A percentile compares a stretch with the other conserved stretches of the same genome.
Conservation (phyloP, 2,888 invertebrate species). For the Agapetus fuscipes region DNA sequence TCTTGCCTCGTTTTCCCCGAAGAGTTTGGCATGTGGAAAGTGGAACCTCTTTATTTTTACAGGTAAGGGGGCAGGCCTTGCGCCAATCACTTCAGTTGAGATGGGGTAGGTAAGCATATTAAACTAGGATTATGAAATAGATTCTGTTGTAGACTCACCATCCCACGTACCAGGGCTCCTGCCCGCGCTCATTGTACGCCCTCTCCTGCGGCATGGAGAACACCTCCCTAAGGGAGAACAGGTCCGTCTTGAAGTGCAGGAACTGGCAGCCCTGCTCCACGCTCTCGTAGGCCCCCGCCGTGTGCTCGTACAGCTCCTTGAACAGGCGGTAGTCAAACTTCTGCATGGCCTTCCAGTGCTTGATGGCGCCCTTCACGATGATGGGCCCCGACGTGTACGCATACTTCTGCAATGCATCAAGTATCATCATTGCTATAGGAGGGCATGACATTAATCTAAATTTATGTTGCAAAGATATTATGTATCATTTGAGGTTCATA, state of each 20-base stretch:
- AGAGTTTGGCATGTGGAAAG: too few relatives aligned
- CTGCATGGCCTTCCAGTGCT: slow-evolving; percentile 66
- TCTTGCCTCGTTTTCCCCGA: too few relatives aligned
- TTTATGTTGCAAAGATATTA: too few relatives aligned
- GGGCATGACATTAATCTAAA: too few relatives aligned
- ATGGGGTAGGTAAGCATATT: too few relatives aligned
- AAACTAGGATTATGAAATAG: too few relatives aligned
- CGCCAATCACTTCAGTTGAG: too few relatives aligned
- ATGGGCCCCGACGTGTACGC: slow-evolving; percentile 75
- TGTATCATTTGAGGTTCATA: too few relatives aligned
- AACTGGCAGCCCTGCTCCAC: slow-evolving; percentile 78
- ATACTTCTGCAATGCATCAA: slow-evolving; percentile 45
- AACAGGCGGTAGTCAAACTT: slow-evolving; percentile 58
- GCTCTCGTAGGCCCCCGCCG: slow-evolving; percentile 61
- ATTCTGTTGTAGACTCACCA: too few relatives aligned
- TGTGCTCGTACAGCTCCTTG: slow-evolving; percentile 56
- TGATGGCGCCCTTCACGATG: slow-evolving; percentile 64
- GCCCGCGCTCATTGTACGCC: slow-evolving; percentile 49
- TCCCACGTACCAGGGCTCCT: slow-evolving; percentile 81
- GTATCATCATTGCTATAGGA: too few relatives aligned
- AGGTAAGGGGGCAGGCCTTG: too few relatives aligned
- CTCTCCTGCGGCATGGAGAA: slow-evolving; percentile 63
- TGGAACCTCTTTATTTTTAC: too few relatives aligned
- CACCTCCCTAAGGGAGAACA: slow-evolving; percentile 65
- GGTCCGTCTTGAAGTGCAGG: slow-evolving; percentile 75